Base-by-base conservation (phyloP, 2,113 vertebrate species). In the Grammomys surdaster region DNA sequence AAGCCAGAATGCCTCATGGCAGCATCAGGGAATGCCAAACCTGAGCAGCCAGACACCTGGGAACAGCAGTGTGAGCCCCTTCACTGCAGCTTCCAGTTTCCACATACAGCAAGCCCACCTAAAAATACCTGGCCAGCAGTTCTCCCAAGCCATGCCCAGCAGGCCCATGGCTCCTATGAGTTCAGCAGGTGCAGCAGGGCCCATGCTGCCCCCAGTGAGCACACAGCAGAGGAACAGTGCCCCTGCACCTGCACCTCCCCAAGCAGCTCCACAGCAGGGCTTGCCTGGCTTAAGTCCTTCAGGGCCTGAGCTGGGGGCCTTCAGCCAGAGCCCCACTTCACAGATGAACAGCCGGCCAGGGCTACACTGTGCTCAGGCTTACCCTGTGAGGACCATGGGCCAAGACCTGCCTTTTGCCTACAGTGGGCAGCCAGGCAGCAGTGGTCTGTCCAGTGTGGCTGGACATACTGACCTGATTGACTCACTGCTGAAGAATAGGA, bases 401-500 rank as follows among this genome's bases (percentile, higher is more conserved):
- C 99, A 99, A 96, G 99, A 99, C 95, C 98, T 99, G 94, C 98
- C 99, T 33, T 99, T 99, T 0, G 98, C 99, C 36, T 99, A 99
- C 95, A 98, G 98, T 0, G 56, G 98, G 97, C 99, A 99, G 51
- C 98, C 99, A 0, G 99, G 99, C 72, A 97, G 96, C 93, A 97
- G 98, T 0, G 98, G 98, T 90, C 97, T 99, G 92, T 97, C 98
- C 85, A 98, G 98, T 91, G 99, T 99, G 93, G 98, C 99, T 8
- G 99, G 99, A 0, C 99, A 99, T 91, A 98, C 99, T 0, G 99
- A 99, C 87, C 98, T 99, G 97, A 99, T 99, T 82, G 99, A 99
- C 98, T 99, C 99, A 0, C 98, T 99, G 98, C 98, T 99, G 96
- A 99, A 99, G 98, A 99, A 99, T 84, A 99, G 99, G 98, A 99